phyloP scores from a whole-genome alignment of 2,113 vertebrate species.

The Syngnathus floridae region DNA sequence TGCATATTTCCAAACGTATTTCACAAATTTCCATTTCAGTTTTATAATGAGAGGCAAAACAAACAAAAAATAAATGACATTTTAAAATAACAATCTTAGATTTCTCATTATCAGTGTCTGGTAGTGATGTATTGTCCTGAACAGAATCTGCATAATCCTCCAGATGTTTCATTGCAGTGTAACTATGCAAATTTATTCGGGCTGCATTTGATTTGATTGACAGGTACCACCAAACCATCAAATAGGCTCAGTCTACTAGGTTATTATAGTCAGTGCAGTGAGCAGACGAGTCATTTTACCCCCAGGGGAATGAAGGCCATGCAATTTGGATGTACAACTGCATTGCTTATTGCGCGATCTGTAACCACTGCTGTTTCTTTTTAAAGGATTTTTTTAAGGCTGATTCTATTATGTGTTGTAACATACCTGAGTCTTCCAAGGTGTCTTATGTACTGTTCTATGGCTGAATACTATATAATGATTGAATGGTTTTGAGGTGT shows the following conservation, averaged over 20 bases:
- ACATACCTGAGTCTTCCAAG: slow-evolving; percentile 9
- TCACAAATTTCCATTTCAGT: not conserved
- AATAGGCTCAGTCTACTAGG: slow-evolving; percentile 31
- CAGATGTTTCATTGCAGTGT: slow-evolving; percentile 28
- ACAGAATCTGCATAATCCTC: not conserved
- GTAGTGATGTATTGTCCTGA: not conserved
- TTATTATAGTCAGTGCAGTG: slow-evolving; percentile 50
- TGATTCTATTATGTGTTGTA: slow-evolving; percentile 27
- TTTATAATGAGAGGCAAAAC: not conserved
- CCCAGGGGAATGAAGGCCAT: slow-evolving; percentile 42
- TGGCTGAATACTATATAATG: not conserved
- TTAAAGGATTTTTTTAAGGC: not conserved
- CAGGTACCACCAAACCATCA: slow-evolving; percentile 43
- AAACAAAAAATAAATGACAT: not conserved
- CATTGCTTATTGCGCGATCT: slow-evolving; percentile 20
- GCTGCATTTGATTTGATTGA: slow-evolving; percentile 54
- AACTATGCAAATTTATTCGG: slow-evolving; percentile 54
- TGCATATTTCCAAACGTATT: not conserved
- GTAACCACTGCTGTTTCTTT: slow-evolving; percentile 5
- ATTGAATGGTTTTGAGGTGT: slow-evolving; percentile 2
- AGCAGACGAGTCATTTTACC: slow-evolving; percentile 44
- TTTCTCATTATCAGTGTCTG: not conserved
- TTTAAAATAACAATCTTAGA: not conserved
- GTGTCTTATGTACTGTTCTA: not conserved
- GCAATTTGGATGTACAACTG: slow-evolving; percentile 50